phyloP scores from a whole-genome alignment of 2,888 invertebrate species.

The Eupithecia insigniata region DNA sequence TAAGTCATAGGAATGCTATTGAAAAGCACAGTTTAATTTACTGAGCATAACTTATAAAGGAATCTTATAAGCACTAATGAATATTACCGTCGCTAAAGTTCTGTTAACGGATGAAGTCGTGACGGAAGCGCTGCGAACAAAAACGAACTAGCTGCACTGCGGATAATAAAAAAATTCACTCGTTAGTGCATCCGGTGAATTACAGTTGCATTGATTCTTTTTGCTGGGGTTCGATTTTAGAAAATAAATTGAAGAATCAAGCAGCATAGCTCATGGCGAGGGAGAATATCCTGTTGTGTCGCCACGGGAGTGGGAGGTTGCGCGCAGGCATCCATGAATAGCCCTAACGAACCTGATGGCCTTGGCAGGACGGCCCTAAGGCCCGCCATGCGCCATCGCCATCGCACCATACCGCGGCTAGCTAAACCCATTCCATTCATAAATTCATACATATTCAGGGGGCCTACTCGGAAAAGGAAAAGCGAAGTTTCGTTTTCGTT shows the following conservation, averaged over 20 bases:
- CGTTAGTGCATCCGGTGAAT: constrained; percentile 83
- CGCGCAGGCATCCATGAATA: constrained; percentile 81
- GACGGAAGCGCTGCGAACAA: constrained; percentile 72
- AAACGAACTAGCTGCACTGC: constrained; percentile 70
- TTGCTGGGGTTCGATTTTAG: constrained; percentile 68
- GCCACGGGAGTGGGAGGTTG: constrained; percentile 60
- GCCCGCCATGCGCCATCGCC: constrained; percentile 37
- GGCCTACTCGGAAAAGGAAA: too few relatives aligned
- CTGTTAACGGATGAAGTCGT: constrained; percentile 61
- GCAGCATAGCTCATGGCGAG: constrained; percentile 71
- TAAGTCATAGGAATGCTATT: constrained; percentile 44
- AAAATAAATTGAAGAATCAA: constrained; percentile 75
- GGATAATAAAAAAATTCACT: constrained; percentile 75
- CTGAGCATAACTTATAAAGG: constrained; percentile 47
- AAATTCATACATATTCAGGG: constrained; percentile 37
- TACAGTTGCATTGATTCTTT: constrained; percentile 75
- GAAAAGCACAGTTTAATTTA: constrained; percentile 43
- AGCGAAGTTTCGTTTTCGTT: too few relatives aligned
- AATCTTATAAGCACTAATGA: constrained; percentile 54
- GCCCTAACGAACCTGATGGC: constrained; percentile 82
- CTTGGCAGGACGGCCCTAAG: constrained; percentile 73
- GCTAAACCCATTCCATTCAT: constrained; percentile 41
- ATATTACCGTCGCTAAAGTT: constrained; percentile 51
- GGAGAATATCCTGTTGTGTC: constrained; percentile 76
- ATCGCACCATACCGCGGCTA: constrained; percentile 40